phyloP scores from a whole-genome alignment of 64 coral and sea anemone species.

The Exaiptasia diaphana region DNA sequence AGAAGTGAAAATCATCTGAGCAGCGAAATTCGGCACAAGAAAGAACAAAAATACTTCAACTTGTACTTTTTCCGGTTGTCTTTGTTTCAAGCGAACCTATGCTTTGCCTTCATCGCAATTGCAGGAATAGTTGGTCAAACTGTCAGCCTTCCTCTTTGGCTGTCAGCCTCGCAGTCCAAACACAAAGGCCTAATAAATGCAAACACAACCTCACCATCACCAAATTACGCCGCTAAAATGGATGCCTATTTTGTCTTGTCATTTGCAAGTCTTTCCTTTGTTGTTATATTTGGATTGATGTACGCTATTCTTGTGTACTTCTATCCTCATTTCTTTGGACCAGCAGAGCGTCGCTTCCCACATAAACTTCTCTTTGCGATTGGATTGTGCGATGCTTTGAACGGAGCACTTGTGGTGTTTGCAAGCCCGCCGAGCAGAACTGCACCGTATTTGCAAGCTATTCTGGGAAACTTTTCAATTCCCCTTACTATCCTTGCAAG shows the following conservation, averaged over 20 bases:
- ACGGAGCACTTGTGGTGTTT: conserved; percentile 75
- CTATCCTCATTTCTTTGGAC: conserved; percentile 40
- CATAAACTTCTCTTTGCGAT: conserved; percentile 60
- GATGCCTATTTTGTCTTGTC: conserved; percentile 87
- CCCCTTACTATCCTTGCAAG: conserved; percentile 68
- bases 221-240: background rate
- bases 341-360: conserved; percentile 67
- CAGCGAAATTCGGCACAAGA: too few species aligned
- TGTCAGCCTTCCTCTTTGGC: conserved; percentile 74
- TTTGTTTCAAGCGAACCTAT: conserved; percentile 55
- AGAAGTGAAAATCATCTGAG: too few species aligned
- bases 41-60: too few species aligned
- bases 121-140: conserved; percentile 71
- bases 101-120: conserved; percentile 54
- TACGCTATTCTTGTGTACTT: conserved; percentile 35
- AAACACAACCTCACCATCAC: background rate
- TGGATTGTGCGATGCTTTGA: conserved; percentile 82
- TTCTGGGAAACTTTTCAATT: conserved; percentile 82
- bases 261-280: conserved; percentile 72
- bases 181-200: too few species aligned
- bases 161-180: conserved; percentile 47
- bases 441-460: conserved; percentile 80
- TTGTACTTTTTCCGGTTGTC: conserved; percentile 23
- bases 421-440: conserved; percentile 68
- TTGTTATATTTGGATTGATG: conserved; percentile 75